Percentiles rank a stretch among this genome's conserved stretches.
Conservation (phyloP, 92 coral and sea anemone genomes). For the Siderastrea radians region DNA sequence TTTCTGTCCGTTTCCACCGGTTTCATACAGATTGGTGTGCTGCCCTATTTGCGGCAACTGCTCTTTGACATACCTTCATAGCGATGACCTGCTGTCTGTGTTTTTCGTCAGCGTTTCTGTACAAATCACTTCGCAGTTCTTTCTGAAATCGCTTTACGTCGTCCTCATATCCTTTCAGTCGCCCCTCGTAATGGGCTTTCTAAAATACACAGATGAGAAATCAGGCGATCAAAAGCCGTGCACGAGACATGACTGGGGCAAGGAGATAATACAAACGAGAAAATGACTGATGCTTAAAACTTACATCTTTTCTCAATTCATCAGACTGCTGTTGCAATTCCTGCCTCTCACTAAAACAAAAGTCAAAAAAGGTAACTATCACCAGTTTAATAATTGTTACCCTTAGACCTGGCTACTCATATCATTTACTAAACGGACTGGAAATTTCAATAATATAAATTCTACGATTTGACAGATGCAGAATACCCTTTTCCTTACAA, state of each 20-base stretch:
- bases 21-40: no score
- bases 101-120: slow-evolving; percentile 86
- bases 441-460: no score
- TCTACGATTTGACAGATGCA: no score
- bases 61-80: slow-evolving; percentile 73
- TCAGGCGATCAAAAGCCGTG: background rate
- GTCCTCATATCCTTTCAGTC: slow-evolving; percentile 88
- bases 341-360: slow-evolving; percentile 73
- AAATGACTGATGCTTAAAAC: background rate
- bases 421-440: no score
- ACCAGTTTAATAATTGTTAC: no score
- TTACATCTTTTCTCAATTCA: slow-evolving; percentile 87
- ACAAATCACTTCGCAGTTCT: slow-evolving; percentile 85
- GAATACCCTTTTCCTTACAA: no score
- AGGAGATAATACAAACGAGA: background rate
- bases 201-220: slow-evolving; percentile 7
- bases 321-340: slow-evolving; percentile 74
- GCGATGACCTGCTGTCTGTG: slow-evolving; percentile 91
- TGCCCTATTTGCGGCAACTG: background rate
- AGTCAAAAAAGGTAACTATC: background rate
- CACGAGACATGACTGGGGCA: background rate
- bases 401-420: no score
- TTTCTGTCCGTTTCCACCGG: no score
- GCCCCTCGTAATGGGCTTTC: slow-evolving; percentile 93
- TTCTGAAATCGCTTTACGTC: slow-evolving; percentile 81